Evolutionary conservation across 2,113 vertebrate genomes (phyloP), one percentile per base, ranked within the genome.

Genomic region (Harpagus bidentatus): DNA sequence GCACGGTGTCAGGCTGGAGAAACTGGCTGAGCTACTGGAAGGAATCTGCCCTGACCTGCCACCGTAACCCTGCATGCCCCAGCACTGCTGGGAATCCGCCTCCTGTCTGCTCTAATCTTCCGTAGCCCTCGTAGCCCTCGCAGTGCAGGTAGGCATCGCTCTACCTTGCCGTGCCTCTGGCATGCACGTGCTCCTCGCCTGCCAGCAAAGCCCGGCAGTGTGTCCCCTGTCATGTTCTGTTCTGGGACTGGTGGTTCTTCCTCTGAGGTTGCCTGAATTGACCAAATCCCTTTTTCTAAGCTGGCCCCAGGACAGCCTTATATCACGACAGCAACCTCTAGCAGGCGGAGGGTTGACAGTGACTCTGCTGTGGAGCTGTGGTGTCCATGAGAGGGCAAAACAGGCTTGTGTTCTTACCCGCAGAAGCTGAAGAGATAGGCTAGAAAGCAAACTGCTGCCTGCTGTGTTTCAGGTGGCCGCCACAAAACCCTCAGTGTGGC

Each of bases 131-230:
- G 31, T 53, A 53, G 40, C 61, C 56, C 66, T 85, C 8, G 22
- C n/a, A 47, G 2, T 34, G 15, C 66, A 69, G 83, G 77, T 48
- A 48, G 84, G 45, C 62, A 71, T 70, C 0, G 1, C 85, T 31
- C 36, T 73, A 34, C 43, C 86, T 67, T 9, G 12, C 76, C 1
- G 3, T 73, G 52, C 56, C 86, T 53, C 20, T 0, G 0, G 42
- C 1, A 0, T 32, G n/a, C 19, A 28, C 0, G 0, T 0, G 0
- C 62, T 67, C 28, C 55, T 78, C 2, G 2, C 52, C 77, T 13
- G 8, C 58, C 3, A 2, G 16, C 61, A 63, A 61, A 89, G 36
- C 20, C 3, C 0, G 0, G 25, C 2, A 3, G 3, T 53, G 48
- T 0, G 0, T 82, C 48, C 23, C 19, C 20, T 59, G 32, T 55